These are phyloP conservation scores for Metalampra italica DNA, from an alignment of 2,888 invertebrate genomes.

Conservation along the genomic window DNA sequence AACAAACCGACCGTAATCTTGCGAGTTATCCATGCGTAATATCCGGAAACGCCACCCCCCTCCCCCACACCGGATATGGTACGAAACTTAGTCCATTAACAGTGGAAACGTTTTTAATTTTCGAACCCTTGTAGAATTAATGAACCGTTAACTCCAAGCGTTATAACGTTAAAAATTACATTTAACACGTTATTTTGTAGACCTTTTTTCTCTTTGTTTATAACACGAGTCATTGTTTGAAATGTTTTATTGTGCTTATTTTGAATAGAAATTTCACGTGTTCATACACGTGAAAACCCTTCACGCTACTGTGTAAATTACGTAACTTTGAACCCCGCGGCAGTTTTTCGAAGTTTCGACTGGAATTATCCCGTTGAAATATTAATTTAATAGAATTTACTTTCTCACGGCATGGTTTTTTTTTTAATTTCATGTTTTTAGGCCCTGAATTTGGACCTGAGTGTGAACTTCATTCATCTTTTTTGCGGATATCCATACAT, in stretches of 20 bases:
- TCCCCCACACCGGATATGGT: slow-evolving; percentile 21
- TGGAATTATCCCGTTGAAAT: no score
- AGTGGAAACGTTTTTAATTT: slow-evolving; percentile 33
- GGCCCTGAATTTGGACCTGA: no score
- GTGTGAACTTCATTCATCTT: no score
- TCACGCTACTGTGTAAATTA: no score
- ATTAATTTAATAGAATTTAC: background rate
- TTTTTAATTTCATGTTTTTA: no score
- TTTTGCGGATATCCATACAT: no score
- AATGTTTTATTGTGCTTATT: background rate
- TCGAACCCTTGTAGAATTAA: slow-evolving; percentile 30
- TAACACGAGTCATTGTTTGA: background rate
- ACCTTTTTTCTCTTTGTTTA: slow-evolving; percentile 1
- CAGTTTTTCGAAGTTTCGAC: background rate
- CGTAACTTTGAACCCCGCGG: no score
- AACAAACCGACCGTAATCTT: slow-evolving; percentile 6
- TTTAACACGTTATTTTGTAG: slow-evolving; percentile 12
- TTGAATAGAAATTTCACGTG: background rate
- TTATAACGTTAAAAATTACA: slow-evolving; percentile 14
- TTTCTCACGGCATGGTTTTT: background rate
- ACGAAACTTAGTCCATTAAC: slow-evolving; percentile 32
- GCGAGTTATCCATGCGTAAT: slow-evolving; percentile 6
- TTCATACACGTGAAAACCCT: no score
- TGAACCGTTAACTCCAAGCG: slow-evolving; percentile 26
- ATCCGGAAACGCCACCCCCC: background rate